These are phyloP conservation scores for Prunella strophiata DNA, from an alignment of 2,797 vertebrate species.

Conservation along the genomic window DNA sequence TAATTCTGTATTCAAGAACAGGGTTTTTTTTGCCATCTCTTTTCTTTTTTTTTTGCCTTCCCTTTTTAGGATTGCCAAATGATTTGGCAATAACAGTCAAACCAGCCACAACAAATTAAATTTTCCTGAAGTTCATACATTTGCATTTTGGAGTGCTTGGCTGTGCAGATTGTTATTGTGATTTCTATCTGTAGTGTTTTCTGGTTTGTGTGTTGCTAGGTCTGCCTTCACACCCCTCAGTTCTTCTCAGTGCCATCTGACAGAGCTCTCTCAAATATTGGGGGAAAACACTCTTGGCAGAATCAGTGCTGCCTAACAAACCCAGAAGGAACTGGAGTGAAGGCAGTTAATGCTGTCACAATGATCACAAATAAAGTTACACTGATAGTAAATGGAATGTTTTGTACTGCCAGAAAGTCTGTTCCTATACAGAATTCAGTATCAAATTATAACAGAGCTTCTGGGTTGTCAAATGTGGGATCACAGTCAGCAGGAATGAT, in stretches of 20 bases:
- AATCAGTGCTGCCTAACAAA: neutral
- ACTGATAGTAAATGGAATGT: neutral
- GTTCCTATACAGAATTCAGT: neutral
- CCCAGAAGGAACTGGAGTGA: neutral
- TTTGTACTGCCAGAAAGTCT: neutral
- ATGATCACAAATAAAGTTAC: neutral
- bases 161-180: neutral
- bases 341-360: slow-evolving; percentile 1
- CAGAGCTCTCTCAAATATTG: neutral
- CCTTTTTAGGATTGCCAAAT: neutral
- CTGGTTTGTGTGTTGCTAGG: neutral
- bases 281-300: neutral
- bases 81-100: neutral
- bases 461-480: neutral
- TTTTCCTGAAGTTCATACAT: neutral
- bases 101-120: neutral
- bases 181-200: neutral
- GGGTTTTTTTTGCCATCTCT: neutral
- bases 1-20: neutral
- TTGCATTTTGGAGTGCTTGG: slow-evolving; percentile 2
- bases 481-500: neutral
- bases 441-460: neutral
- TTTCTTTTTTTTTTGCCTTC: neutral
- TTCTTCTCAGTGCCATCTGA: neutral
- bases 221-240: neutral